Evolutionary conservation across 2,797 vertebrate species (phyloP), one percentile per base, ranked within the genome.

Genomic region (Gambusia yucatana): DNA sequence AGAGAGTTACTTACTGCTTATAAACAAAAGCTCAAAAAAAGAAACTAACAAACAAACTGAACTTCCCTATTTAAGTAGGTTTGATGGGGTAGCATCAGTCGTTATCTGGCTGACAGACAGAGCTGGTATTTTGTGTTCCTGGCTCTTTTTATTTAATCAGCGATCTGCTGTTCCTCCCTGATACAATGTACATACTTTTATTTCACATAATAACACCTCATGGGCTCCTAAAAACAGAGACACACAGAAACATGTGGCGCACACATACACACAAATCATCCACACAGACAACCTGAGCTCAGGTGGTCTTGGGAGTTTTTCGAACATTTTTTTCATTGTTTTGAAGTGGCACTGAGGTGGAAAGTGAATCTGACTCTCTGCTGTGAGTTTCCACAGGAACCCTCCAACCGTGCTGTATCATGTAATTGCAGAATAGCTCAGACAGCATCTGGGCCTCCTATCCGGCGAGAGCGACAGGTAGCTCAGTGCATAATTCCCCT

Each of bases 381-480:
- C 83, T 87, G 89, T 79, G 87, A 90, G 88, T 92, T 94, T 95
- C 89, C 82, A 87, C 85, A 91, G 85, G 55, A 86, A 79, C 80
- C 55, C 77, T 91, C 73, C n/a, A 92, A 89, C 88, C 77, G 47
- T 91, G 82, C 82, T 81, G 69, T 90, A 81, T 94, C 84, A 77
- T 92, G 88, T 87, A 90, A 92, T 92, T 89, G 84, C 88, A 90
- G 89, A 91, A 91, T 87, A 84, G 88, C 85, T 92, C 81, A 82
- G 86, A 84, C 80, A 83, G 75, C 81, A 83, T 79, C 44, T 7
- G 77, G 86, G 82, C 79, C 90, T 90, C 82, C 59, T 5, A 33
- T 79, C 82, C 57, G 52, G 69, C 67, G 70, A 80, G 73, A 84
- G 77, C 71, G 77, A 65, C 76, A 83, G 75, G 75, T 79, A 83